Evolutionary conservation across 2,113 vertebrate species (phyloP).

Genomic region (Clarias gariepinus): DNA sequence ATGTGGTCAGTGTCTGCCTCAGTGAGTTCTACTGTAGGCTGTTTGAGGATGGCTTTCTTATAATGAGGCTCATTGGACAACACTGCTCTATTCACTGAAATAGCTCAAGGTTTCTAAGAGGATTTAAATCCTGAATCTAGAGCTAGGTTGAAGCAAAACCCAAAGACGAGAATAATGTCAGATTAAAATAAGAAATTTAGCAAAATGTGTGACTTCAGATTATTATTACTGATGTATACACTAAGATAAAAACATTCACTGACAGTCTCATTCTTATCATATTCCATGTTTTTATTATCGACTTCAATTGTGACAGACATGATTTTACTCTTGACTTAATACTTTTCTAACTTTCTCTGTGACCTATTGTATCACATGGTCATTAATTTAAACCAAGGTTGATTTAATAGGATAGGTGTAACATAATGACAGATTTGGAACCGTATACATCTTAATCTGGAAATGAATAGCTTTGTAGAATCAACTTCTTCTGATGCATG

Average conservation of each 20-base stretch:
- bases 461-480: neutral
- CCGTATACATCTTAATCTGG: neutral
- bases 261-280: neutral
- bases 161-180: constrained; percentile 35
- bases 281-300: neutral
- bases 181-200: neutral
- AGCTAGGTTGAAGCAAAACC: constrained; percentile 68
- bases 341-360: neutral
- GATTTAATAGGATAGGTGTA: constrained; percentile 13
- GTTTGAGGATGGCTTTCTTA: constrained; percentile 70
- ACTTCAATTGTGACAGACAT: neutral
- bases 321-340: neutral
- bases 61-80: constrained; percentile 67
- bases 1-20: constrained; percentile 59
- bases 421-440: neutral
- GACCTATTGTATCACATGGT: neutral
- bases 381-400: neutral
- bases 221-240: neutral
- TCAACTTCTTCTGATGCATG: neutral
- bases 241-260: neutral
- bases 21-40: constrained; percentile 21
- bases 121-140: constrained; percentile 84
- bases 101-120: constrained; percentile 87
- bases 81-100: constrained; percentile 78
- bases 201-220: neutral